Evolutionary conservation across 2,888 invertebrate species (phyloP), one percentile per base, ranked within the genome.

Genomic region (Limnephilus marmoratus): DNA sequence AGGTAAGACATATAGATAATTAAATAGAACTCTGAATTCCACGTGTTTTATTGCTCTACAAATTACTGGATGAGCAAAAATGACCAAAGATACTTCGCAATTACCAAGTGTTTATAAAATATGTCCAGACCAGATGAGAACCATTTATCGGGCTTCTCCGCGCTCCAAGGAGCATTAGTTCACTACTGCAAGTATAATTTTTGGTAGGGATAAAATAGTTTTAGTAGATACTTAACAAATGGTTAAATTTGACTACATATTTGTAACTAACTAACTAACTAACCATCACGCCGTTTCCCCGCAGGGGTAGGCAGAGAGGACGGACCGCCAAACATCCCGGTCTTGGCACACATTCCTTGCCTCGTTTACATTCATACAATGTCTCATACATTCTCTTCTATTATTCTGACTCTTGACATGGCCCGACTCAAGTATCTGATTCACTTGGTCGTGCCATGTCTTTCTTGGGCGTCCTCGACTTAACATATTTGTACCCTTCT

Each of bases 131-230:
- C 18, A 68, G 68, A 68, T 68, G 18, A 37, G 37, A 37, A 37
- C 11, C 37, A 18, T 18, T 82, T 24, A 29, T 31, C 29, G 15
- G 15, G 29, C 29, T 87, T 15, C 41, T 31, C 29, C 45, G 53
- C 53, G 9, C 86, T 53, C 86, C 49, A 15, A 7, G 29, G 29
- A 53, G 37, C 90, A 91, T 92, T 92, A 92, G 92, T 92, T 86
- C 18, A 81, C 91, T 90, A 91, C 90, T 92, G 90, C 90, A 90
- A 91, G 81, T 82, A 92, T 92, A 91, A 92, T 92, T 92, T 92
- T 92, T 92, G 92, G 91, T 92, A 91, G 91, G 90, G 83, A 81
- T 92, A 92, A 90, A 92, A 85, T 85, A 91, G 53, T 86, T 91
- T 92, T 92, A 92, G 83, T 91, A 90, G 85, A 83, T 91, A 91